A percentile compares a stretch with the other conserved stretches of the same genome.
phyloP scores from a whole-genome alignment of 2,113 vertebrate species.

The Leucoraja erinaceus region DNA sequence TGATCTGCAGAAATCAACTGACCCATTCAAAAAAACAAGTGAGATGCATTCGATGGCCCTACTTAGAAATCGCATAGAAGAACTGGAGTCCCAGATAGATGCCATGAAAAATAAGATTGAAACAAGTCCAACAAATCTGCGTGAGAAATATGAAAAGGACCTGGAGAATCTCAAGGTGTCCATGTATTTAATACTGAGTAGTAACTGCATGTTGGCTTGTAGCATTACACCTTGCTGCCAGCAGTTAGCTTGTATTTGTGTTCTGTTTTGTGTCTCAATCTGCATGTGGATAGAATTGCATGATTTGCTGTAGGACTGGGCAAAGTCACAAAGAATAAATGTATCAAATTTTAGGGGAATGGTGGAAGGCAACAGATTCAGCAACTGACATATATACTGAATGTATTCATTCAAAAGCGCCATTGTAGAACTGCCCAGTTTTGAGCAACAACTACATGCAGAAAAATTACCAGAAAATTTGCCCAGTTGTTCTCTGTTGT shows the following conservation, averaged over 20 bases:
- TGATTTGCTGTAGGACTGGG: slow-evolving; percentile 28
- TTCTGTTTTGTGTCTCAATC: not conserved
- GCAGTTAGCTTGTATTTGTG: slow-evolving; percentile 19
- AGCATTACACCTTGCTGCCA: slow-evolving; percentile 29
- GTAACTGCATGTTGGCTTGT: slow-evolving; percentile 55
- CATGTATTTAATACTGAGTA: slow-evolving; percentile 55
- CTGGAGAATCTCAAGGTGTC: slow-evolving; percentile 72
- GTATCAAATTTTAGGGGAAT: slow-evolving; percentile 10
- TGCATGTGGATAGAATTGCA: slow-evolving; percentile 27
- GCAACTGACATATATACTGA: not conserved
- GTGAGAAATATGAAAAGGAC: slow-evolving; percentile 67
- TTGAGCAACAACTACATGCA: not conserved
- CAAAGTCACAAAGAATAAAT: not conserved
- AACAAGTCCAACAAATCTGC: slow-evolving; percentile 47
- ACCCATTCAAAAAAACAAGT: not conserved
- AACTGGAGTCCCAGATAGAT: slow-evolving; percentile 57
- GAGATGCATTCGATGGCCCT: not conserved
- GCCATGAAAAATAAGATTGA: slow-evolving; percentile 58
- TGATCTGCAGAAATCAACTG: slow-evolving; percentile 24
- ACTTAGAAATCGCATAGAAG: slow-evolving; percentile 56
- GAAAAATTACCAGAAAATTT: not conserved
- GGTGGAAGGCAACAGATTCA: not conserved
- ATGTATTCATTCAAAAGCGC: not conserved
- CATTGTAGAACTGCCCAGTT: not conserved
- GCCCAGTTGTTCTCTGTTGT: slow-evolving; percentile 29